Conservation (phyloP, 2,797 vertebrate species). For the Centroberyx gerrardi region DNA sequence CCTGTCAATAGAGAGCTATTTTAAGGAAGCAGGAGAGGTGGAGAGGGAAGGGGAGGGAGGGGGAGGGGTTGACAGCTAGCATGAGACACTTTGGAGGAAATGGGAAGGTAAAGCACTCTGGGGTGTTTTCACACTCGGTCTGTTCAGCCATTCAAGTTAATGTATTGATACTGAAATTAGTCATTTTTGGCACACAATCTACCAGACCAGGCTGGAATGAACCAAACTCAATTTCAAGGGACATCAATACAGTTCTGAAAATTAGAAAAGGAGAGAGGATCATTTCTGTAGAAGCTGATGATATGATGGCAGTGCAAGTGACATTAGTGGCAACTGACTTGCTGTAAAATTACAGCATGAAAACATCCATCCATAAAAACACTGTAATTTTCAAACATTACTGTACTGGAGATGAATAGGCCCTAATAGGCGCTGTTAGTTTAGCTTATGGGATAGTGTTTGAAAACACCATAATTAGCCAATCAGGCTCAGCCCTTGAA, state of each 20-base stretch:
- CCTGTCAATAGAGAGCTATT: constrained; percentile 76
- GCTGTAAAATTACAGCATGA: background rate
- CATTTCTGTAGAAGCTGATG: too few species aligned
- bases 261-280: background rate
- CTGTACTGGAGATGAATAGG: constrained; percentile 1
- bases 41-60: background rate
- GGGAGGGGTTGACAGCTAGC: constrained; percentile 6
- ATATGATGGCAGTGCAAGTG: background rate
- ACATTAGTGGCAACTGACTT: background rate
- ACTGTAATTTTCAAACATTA: constrained; percentile 4
- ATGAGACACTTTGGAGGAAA: constrained; percentile 34
- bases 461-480: constrained; percentile 1
- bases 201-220: background rate
- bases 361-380: background rate
- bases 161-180: background rate
- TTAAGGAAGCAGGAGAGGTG: constrained; percentile 55
- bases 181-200: background rate
- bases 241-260: background rate
- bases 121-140: constrained; percentile 11
- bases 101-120: constrained; percentile 14
- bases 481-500: background rate
- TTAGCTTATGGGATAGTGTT: background rate
- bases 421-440: background rate
- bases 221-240: background rate
- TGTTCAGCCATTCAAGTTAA: constrained; percentile 11